phyloP scores from a whole-genome alignment of 2,113 vertebrate species.

The Todiramphus saurophagus region DNA sequence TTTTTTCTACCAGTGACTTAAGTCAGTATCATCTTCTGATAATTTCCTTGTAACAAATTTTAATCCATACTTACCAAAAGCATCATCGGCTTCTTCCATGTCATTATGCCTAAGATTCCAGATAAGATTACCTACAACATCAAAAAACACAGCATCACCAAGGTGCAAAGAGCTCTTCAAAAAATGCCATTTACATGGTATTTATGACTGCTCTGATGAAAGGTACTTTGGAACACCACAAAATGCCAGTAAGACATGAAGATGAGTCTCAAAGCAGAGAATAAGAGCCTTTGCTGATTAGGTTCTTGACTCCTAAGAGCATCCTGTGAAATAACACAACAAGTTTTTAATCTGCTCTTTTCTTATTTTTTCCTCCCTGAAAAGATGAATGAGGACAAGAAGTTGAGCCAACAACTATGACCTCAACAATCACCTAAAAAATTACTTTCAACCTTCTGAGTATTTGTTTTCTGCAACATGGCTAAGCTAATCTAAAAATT shows the following conservation, averaged over 20 bases:
- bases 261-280: background rate
- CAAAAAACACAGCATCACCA: background rate
- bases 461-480: background rate
- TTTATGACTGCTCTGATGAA: background rate
- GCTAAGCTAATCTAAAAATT: background rate
- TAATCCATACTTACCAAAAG: conserved; percentile 80
- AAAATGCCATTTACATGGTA: background rate
- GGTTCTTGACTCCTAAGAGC: background rate
- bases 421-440: background rate
- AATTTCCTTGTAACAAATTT: background rate
- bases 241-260: background rate
- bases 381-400: background rate
- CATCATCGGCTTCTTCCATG: conserved; percentile 82
- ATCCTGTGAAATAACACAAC: background rate
- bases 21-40: background rate
- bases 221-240: background rate
- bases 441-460: background rate
- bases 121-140: conserved; percentile 84
- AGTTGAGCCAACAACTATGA: background rate
- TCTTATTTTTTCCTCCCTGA: background rate
- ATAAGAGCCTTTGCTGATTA: background rate
- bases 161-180: background rate
- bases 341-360: background rate
- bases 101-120: conserved; percentile 83
- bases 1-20: background rate